phyloP scores from a whole-genome alignment of 2,888 invertebrate species.

The Napeogenes inachia region DNA sequence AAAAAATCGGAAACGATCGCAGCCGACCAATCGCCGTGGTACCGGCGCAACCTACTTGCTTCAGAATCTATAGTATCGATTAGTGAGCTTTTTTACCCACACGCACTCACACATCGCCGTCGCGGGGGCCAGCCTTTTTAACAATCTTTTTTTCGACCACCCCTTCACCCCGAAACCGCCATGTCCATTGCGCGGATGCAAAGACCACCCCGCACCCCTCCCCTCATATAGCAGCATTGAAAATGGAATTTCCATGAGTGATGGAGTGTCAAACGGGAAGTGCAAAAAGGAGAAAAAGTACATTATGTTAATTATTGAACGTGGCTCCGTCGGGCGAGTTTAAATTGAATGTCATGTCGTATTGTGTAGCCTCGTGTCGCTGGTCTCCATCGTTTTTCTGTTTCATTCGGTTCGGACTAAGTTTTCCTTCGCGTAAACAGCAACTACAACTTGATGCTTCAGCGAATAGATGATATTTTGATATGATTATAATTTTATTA shows the following conservation, averaged over 20 bases:
- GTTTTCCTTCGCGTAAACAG: conserved; percentile 7
- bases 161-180: conserved; percentile 71
- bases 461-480: too few relatives aligned
- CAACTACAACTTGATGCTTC: not conserved
- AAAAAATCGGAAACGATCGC: conserved; percentile 48
- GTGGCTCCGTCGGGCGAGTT: conserved; percentile 67
- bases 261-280: conserved; percentile 78
- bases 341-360: conserved; percentile 75
- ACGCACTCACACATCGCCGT: conserved; percentile 73
- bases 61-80: conserved; percentile 78
- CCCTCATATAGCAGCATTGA: conserved; percentile 73
- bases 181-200: conserved; percentile 76
- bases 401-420: conserved; percentile 14
- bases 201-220: conserved; percentile 70
- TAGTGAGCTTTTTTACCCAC: conserved; percentile 74
- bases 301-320: conserved; percentile 77
- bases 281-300: conserved; percentile 76
- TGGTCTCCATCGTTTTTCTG: conserved; percentile 16
- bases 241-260: conserved; percentile 79
- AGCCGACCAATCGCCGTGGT: conserved; percentile 57
- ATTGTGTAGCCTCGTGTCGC: conserved; percentile 18
- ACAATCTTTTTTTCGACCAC: conserved; percentile 76
- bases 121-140: conserved; percentile 74
- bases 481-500: too few relatives aligned
- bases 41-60: conserved; percentile 72